Evolutionary conservation across 2,888 invertebrate genomes (phyloP), one percentile per base, ranked within the genome.

Genomic region (Antheraea assamensis): DNA sequence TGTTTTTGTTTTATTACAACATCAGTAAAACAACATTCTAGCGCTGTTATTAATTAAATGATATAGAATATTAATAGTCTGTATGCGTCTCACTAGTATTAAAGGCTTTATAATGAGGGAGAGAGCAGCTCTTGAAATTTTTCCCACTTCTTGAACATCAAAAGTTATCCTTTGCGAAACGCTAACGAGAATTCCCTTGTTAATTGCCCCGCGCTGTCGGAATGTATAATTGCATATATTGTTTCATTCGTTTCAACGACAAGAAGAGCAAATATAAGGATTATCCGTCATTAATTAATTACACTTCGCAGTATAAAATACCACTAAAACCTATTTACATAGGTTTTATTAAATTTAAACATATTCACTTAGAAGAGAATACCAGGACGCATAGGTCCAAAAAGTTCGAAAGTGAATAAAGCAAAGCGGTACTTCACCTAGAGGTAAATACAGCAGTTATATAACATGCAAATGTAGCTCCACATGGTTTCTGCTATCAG

Each of bases 211-310:
- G 83, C 87, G 87, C 82, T 87, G 82, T 85, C 86, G 83, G 92
- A 92, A 92, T 92, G 87, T 90, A 89, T 91, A 92, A 92, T 92
- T 92, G 89, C 90, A 91, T 91, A 90, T 91, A 92, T 91, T 92
- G 91, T 92, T 92, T 88, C 88, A 84, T 85, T 87, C 88, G 85
- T 87, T 87, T 79, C 82, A 83, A 80, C 86, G 80, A 83, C 83
- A 81, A 82, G 82, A 87, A 86, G 83, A 82, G 83, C 82, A 84
- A 84, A 83, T 87, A 86, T 85, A 88, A 90, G 88, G 87, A 89
- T 88, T 89, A 89, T 88, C 88, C 88, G 87, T 87, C 13, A 81
- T 84, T 83, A 83, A 81, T 82, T 87, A 88, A 88, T 88, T 89
- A 85, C 85, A 42, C 42, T 2, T 42, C 42, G n/a, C n/a, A 42